phyloP scores from a whole-genome alignment of 2,888 invertebrate genomes.

The Zhuqinia jingwanae region DNA sequence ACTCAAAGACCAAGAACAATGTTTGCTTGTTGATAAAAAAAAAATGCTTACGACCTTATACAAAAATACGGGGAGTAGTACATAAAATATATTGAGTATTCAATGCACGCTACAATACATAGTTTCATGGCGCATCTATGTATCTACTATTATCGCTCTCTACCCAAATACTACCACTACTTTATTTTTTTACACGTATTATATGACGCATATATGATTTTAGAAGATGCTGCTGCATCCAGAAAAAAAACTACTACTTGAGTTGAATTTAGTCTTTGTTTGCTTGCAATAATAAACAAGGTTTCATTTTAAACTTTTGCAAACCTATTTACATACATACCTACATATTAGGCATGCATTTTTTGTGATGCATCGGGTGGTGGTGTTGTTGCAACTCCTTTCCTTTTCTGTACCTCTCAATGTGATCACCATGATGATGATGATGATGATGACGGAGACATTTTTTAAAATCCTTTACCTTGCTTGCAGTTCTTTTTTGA shows the following conservation, averaged over 20 bases:
- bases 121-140: too few relatives aligned
- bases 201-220: background rate
- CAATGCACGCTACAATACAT: conserved; percentile 15
- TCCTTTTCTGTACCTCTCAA: background rate
- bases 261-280: conserved; percentile 23
- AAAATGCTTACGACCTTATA: conserved; percentile 26
- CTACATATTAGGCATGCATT: background rate
- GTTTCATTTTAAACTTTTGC: conserved; percentile 20
- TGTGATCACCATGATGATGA: too few relatives aligned
- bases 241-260: background rate
- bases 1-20: conserved; percentile 26
- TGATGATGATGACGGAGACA: background rate
- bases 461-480: background rate
- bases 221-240: background rate
- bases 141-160: too few relatives aligned
- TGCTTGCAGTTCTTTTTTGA: conserved; percentile 17
- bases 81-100: background rate
- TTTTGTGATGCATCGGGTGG: background rate
- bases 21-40: conserved; percentile 15
- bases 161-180: too few relatives aligned
- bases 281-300: conserved; percentile 19
- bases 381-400: conserved; percentile 16
- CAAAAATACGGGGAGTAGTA: background rate
- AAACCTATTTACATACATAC: background rate
- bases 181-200: background rate